phyloP scores from a whole-genome alignment of 2,113 vertebrate genomes.

The Crotalus viridis region DNA sequence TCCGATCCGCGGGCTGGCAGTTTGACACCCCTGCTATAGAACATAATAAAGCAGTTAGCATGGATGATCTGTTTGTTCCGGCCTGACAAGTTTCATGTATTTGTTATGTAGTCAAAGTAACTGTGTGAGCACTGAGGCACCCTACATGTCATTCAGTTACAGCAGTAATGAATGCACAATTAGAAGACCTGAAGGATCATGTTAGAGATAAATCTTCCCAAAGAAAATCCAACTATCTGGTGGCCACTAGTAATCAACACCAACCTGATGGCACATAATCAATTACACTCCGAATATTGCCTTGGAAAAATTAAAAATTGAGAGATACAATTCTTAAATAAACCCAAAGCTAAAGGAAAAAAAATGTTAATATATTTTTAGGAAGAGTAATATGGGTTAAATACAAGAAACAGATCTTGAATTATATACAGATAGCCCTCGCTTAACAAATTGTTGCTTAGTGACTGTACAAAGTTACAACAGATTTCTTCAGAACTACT shows the following conservation, averaged over 20 bases:
- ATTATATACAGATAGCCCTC: background rate
- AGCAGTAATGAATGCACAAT: background rate
- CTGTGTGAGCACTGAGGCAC: background rate
- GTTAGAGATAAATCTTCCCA: background rate
- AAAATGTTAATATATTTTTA: background rate
- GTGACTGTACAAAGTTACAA: background rate
- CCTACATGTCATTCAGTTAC: background rate
- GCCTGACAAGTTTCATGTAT: background rate
- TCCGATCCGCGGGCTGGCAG: too few relatives aligned
- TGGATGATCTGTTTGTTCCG: background rate
- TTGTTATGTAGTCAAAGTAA: background rate
- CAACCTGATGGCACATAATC: background rate
- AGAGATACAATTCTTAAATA: background rate
- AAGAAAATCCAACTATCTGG: background rate
- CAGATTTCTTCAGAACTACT: background rate
- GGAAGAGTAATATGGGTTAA: background rate
- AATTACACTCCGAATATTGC: background rate
- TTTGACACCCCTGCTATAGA: background rate
- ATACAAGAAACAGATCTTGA: background rate
- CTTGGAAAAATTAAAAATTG: background rate
- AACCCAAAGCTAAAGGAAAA: background rate
- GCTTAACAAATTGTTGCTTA: background rate
- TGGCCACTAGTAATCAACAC: background rate
- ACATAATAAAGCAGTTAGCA: background rate
- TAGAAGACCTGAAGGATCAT: background rate